Conservation (phyloP, 2,888 invertebrate species). For the Autographa pulchrina region DNA sequence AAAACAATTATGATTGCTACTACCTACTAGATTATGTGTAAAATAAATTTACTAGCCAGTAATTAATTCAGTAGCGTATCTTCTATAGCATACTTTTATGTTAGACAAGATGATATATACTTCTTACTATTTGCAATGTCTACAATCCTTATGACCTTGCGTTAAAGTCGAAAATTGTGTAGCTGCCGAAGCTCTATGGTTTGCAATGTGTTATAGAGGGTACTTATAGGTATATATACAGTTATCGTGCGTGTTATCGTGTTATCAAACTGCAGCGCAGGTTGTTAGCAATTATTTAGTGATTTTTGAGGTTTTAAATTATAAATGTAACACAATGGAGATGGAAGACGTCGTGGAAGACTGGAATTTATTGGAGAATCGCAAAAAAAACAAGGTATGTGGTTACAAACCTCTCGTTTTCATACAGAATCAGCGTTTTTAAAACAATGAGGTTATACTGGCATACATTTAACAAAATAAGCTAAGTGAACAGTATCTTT, state of each 20-base stretch:
- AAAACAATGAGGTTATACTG: slow-evolving; percentile 37
- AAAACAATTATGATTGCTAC: neutral
- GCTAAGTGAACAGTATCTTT: neutral
- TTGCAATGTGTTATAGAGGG: slow-evolving; percentile 27
- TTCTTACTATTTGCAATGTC: neutral
- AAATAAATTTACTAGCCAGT: neutral
- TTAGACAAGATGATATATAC: neutral
- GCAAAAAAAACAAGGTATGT: slow-evolving; percentile 43
- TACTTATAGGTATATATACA: slow-evolving; percentile 22
- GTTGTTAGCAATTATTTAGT: slow-evolving; percentile 45
- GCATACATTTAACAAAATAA: neutral
- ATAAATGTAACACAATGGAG: slow-evolving; percentile 43
- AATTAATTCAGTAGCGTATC: neutral
- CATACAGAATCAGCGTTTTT: neutral
- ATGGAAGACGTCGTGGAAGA: slow-evolving; percentile 46
- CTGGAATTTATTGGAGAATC: slow-evolving; percentile 29
- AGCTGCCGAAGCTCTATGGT: neutral
- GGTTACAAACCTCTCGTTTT: neutral
- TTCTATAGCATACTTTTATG: neutral
- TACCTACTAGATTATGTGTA: neutral
- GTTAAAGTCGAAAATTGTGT: slow-evolving; percentile 30
- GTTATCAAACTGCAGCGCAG: slow-evolving; percentile 43
- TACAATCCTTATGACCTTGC: slow-evolving; percentile 1
- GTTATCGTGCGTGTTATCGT: slow-evolving; percentile 39
- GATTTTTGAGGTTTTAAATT: slow-evolving; percentile 37